Base-by-base conservation (phyloP, 2,797 vertebrate species). In the Pipistrellus kuhlii region DNA sequence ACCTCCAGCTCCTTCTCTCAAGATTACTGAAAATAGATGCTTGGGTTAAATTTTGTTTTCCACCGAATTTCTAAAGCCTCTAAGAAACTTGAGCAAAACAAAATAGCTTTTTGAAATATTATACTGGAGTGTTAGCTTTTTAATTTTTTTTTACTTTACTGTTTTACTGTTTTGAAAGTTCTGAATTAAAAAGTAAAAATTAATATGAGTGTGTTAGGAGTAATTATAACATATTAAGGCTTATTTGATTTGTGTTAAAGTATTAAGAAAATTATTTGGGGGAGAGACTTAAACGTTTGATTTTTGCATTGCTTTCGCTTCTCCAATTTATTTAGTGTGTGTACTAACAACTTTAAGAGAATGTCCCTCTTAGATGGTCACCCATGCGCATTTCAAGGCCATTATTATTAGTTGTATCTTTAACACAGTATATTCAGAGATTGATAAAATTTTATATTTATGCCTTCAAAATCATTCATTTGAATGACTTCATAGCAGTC, bases 1-100 rank as follows among this genome's bases (percentile, higher is more conserved):
- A 72, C 92, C 95, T 94, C 94, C 95, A 96, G 68, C 10, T 96
- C 71, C 78, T 90, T 57, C 68, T 94, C 93, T 96, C 41, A 94
- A 68, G 83, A 94, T 77, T 73, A 95, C 89, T 94, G 84, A 94
- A 96, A 93, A 92, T 95, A 89, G 90, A 93, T 95, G 21, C 69
- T 96, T 93, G 62, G 68, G 44, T 96, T 93, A 78, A 88, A 96
- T 97, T 92, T 44, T 90, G 73, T 82, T 35, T 91, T 96, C 78
- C 55, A 83, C 77, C 90, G 72, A 94, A 85, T 94, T 96, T 95
- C 81, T 92, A 62, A 94, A 88, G 66, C 51, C 23, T 90, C 20
- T 18, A 76, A 85, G 53, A 94, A 81, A 88, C 76, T 93, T 96
- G n/a, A 91, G 69, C 41, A 93, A 92, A 85, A 78, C 2, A 78